Evolutionary conservation across 2,888 invertebrate species (phyloP).

Genomic region (Hypomecis punctinalis): DNA sequence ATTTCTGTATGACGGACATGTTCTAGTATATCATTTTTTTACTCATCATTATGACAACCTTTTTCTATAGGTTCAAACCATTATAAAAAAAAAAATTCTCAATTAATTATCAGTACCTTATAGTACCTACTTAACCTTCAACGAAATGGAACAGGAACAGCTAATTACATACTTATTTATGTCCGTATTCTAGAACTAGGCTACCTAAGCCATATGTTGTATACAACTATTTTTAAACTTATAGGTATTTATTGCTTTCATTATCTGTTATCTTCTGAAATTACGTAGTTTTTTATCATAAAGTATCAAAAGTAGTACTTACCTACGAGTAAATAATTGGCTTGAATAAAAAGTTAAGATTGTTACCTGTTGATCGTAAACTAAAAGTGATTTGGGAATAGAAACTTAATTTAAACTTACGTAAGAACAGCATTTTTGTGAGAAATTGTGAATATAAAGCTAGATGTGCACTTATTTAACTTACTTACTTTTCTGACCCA

Average conservation of each 20-base stretch:
- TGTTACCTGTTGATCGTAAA: slow-evolving; percentile 57
- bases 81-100: too few species aligned
- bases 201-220: too few species aligned
- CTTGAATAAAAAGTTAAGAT: slow-evolving; percentile 40
- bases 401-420: slow-evolving; percentile 59
- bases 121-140: too few species aligned
- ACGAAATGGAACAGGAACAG: too few species aligned
- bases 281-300: slow-evolving; percentile 5
- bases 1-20: too few species aligned
- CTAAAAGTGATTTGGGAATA: slow-evolving; percentile 55
- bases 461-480: neutral
- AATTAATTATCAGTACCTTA: too few species aligned
- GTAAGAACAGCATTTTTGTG: neutral
- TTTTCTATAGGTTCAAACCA: too few species aligned
- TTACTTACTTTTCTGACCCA: neutral
- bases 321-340: slow-evolving; percentile 16
- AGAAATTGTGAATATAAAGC: neutral
- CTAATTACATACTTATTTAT: too few species aligned
- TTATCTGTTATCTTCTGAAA: slow-evolving; percentile 6
- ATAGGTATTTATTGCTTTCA: neutral
- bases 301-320: slow-evolving; percentile 15
- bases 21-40: too few species aligned
- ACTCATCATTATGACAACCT: too few species aligned
- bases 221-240: neutral
- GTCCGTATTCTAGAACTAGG: too few species aligned